Percentiles rank a stretch among this genome's conserved stretches.
Evolutionary conservation across 2,888 invertebrate genomes (phyloP).

Genomic region (Tholera decimalis): DNA sequence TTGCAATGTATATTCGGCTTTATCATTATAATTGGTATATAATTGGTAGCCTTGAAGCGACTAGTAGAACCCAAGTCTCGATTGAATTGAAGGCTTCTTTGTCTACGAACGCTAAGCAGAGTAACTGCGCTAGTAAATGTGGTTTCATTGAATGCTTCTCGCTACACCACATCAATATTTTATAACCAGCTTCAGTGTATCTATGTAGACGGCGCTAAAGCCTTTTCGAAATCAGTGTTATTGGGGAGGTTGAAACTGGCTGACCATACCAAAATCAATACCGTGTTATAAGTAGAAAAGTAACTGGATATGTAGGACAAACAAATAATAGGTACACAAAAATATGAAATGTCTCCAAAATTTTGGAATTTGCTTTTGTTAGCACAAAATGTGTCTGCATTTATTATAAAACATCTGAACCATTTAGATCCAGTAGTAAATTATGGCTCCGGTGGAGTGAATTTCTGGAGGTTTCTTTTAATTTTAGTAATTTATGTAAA

Average conservation of each 20-base stretch:
- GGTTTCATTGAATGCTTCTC: too few relatives aligned
- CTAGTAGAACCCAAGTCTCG: neutral
- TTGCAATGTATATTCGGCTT: neutral
- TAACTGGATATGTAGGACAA: constrained; percentile 1
- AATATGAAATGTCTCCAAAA: constrained; percentile 22
- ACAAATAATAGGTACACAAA: constrained; percentile 1
- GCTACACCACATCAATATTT: too few relatives aligned
- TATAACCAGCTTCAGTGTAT: neutral
- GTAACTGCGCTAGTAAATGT: too few relatives aligned
- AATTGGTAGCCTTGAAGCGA: neutral
- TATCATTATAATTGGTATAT: too few relatives aligned
- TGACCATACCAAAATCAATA: constrained; percentile 1
- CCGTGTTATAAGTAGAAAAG: neutral
- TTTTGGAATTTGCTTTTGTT: constrained; percentile 25
- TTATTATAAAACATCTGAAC: constrained; percentile 46
- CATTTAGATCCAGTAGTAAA: constrained; percentile 47
- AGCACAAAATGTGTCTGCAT: constrained; percentile 58
- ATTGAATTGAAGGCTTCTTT: neutral
- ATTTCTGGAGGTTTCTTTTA: constrained; percentile 67
- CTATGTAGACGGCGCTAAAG: neutral
- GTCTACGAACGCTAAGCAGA: neutral
- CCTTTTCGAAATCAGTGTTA: neutral
- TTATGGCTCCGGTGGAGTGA: constrained; percentile 64
- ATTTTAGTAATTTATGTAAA: constrained; percentile 85
- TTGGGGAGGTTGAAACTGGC: neutral